These are phyloP conservation scores for Tetrao urogallus DNA, from an alignment of 2,113 vertebrate species.

Conservation along the genomic window DNA sequence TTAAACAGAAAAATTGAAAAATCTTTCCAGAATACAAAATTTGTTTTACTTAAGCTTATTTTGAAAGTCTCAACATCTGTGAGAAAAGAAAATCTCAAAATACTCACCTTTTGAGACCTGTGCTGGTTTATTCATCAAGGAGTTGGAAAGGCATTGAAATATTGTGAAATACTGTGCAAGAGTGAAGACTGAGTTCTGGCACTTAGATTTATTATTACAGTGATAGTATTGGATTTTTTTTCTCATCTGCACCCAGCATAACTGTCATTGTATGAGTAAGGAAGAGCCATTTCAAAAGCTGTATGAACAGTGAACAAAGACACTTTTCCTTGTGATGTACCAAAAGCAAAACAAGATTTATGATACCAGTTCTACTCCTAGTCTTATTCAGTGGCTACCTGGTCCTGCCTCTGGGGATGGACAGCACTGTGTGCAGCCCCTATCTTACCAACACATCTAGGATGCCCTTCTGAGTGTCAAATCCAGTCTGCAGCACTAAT, in stretches of 20 bases:
- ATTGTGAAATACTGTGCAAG: conserved; percentile 12
- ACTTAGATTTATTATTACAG: conserved; percentile 20
- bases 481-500: background rate
- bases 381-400: background rate
- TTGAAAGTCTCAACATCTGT: background rate
- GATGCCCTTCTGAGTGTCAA: background rate
- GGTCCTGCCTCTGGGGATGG: background rate
- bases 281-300: background rate
- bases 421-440: background rate
- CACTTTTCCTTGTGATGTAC: background rate
- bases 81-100: background rate
- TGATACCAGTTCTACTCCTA: background rate
- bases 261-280: background rate
- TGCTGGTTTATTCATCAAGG: conserved; percentile 31
- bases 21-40: background rate
- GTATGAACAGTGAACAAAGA: background rate
- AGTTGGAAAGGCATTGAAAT: background rate
- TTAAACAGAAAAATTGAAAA: background rate
- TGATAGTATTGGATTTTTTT: background rate
- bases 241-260: background rate
- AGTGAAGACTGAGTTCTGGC: background rate
- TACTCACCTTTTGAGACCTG: background rate
- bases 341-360: background rate
- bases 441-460: background rate
- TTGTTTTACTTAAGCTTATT: background rate